A percentile compares a stretch with the other conserved stretches of the same genome.
Conservation (phyloP, 2,113 vertebrate species). For the Indri indri region DNA sequence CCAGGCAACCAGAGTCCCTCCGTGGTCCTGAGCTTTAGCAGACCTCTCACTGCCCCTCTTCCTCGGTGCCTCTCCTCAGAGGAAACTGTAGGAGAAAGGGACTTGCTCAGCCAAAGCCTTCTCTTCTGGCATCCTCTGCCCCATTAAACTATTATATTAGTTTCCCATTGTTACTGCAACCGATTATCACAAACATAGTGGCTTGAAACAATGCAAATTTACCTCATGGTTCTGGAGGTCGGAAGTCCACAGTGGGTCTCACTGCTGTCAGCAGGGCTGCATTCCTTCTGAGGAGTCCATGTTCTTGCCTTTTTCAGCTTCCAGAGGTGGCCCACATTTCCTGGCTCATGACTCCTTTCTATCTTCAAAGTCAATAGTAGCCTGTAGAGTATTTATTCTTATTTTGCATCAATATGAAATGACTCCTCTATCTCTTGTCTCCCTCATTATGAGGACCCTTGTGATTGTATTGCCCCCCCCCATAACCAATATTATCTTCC, state of each 20-base stretch:
- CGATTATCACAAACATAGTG: not conserved
- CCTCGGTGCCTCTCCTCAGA: not conserved
- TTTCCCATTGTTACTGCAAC: not conserved
- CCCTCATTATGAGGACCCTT: not conserved
- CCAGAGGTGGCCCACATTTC: not conserved
- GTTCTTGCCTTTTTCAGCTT: not conserved
- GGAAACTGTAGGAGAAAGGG: not conserved
- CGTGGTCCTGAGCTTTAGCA: not conserved
- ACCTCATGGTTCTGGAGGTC: not conserved
- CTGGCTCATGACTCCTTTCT: not conserved
- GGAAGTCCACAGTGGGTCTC: not conserved
- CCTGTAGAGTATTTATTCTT: not conserved
- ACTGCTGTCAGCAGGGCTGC: not conserved
- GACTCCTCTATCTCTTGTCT: not conserved
- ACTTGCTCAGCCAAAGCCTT: not conserved
- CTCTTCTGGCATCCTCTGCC: not conserved
- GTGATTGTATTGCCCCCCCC: not conserved
- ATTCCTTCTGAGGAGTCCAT: not conserved
- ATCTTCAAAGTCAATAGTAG: not conserved
- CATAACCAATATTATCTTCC: not conserved
- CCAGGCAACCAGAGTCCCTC: not conserved
- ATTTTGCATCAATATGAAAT: not conserved
- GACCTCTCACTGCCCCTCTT: not conserved
- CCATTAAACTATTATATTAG: not conserved
- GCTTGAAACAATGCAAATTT: not conserved